Base-by-base conservation (phyloP, 2,888 invertebrate genomes). In the Melitaea athalia region DNA sequence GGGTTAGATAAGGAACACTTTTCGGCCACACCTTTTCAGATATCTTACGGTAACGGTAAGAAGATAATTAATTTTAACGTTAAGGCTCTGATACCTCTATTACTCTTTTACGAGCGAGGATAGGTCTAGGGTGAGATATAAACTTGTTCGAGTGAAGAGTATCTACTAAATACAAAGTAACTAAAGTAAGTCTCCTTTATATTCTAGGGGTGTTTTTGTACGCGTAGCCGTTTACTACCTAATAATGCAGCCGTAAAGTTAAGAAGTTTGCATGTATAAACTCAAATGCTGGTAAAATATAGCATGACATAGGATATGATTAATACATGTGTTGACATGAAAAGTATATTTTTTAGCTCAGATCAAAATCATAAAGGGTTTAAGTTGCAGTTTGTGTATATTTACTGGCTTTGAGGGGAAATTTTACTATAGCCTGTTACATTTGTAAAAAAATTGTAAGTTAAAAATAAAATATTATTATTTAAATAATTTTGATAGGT, bases 91-190 rank as follows among this genome's bases (percentile, higher is more conserved):
- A n/a, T n/a, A 49, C n/a, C 47, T n/a, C 47, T 49, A 49, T 49
- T 49, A 1, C 47, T 49, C 47, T n/a, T 49, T 49, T 49, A 49
- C 47, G 47, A 49, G 47, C 47, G n/a, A n/a, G 47, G 47, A 49
- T 49, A 14, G 14, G 47, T 49, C n/a, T n/a, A n/a, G n/a, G 47
- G n/a, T 49, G n/a, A 49, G 47, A 49, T n/a, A 49, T 49, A 49
- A 49, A 49, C 47, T 49, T 49, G 47, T 49, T 49, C n/a, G 47
- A n/a, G 47, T n/a, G 47, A 49, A 49, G 47, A n/a, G 47, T 49
- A 49, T 38, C 38, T 38, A 38, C n/a, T 49, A 49, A 49, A 49
- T 49, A 49, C 47, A 14, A 49, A 49, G 45, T 45, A 10, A 45
- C n/a, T 49, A 14, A 14, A 49, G 45, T 45, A 45, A 45, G 47